Evolutionary conservation across 2,113 vertebrate genomes (phyloP).

Genomic region (Leptobrachium leishanense): DNA sequence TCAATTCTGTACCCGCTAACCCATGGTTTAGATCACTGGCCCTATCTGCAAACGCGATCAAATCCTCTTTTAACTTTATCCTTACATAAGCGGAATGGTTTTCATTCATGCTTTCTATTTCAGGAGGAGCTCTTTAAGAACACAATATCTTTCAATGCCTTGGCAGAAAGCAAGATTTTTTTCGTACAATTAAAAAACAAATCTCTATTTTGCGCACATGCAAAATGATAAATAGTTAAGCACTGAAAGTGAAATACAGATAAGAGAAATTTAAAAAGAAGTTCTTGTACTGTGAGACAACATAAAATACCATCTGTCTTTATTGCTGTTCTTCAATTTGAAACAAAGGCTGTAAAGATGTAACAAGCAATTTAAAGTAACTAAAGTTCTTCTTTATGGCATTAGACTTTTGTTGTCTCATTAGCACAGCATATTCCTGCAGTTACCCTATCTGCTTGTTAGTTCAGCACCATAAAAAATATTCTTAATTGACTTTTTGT

Average conservation of each 20-base stretch:
- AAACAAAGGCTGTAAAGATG: conserved; percentile 17
- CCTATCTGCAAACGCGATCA: too few relatives aligned
- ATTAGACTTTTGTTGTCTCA: conserved; percentile 3
- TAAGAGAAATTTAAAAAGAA: conserved; percentile 13
- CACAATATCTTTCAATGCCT: too few relatives aligned
- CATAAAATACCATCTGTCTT: conserved; percentile 36
- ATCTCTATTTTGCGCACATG: conserved; percentile 13
- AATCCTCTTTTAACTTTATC: too few relatives aligned
- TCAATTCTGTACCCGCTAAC: too few relatives aligned
- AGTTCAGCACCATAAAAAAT: too few relatives aligned
- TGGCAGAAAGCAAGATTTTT: too few relatives aligned
- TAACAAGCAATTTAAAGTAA: conserved; percentile 23
- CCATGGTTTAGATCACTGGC: too few relatives aligned
- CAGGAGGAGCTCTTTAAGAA: too few relatives aligned
- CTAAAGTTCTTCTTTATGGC: conserved; percentile 11
- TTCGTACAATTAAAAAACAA: too few relatives aligned
- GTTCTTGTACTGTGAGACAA: conserved; percentile 6
- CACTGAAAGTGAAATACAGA: not conserved
- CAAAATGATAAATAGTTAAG: conserved; percentile 3
- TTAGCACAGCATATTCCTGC: not conserved
- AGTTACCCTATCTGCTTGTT: not conserved
- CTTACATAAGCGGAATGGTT: too few relatives aligned
- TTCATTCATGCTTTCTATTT: too few relatives aligned
- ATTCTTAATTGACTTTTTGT: too few relatives aligned
- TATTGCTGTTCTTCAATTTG: conserved; percentile 18